A percentile compares a stretch with the other conserved stretches of the same genome.
Evolutionary conservation across 2,797 vertebrate species (phyloP).

Genomic region (Phoeniculus purpureus): DNA sequence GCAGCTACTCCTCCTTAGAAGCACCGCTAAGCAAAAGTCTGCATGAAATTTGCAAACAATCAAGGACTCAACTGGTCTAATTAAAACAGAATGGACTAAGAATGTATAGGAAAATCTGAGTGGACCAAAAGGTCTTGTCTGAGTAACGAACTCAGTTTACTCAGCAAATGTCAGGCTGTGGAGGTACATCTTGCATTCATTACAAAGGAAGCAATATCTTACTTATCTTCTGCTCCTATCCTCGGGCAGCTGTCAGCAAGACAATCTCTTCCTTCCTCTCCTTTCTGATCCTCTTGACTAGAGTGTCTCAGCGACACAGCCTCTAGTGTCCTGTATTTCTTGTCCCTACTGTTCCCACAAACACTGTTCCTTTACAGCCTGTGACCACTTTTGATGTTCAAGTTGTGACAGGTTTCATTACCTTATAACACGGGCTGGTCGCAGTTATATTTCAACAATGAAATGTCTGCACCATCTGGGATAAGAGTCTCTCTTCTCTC

Average conservation of each 20-base stretch:
- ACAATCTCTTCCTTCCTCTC: constrained; percentile 67
- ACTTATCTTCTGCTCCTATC: constrained; percentile 53
- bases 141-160: constrained; percentile 24
- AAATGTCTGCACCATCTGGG: constrained; percentile 68
- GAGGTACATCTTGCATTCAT: constrained; percentile 69
- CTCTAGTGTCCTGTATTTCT: constrained; percentile 11
- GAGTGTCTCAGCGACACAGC: constrained; percentile 17
- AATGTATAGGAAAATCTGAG: constrained; percentile 35
- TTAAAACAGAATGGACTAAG: constrained; percentile 65
- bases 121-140: constrained; percentile 35
- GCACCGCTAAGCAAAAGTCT: constrained; percentile 41
- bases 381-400: constrained; percentile 67
- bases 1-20: constrained; percentile 43
- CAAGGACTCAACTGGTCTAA: constrained; percentile 44
- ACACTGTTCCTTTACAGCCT: constrained; percentile 44
- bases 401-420: constrained; percentile 63
- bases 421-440: constrained; percentile 44
- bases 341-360: constrained; percentile 33
- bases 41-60: constrained; percentile 59
- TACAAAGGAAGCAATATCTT: constrained; percentile 71
- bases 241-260: constrained; percentile 65
- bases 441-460: constrained; percentile 57
- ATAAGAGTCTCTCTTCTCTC: constrained; percentile 50
- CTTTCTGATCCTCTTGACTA: constrained; percentile 60
- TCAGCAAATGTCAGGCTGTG: constrained; percentile 12